Base-by-base conservation (phyloP, 1,140 invertebrate species). In the Leptinotarsa defecta region DNA sequence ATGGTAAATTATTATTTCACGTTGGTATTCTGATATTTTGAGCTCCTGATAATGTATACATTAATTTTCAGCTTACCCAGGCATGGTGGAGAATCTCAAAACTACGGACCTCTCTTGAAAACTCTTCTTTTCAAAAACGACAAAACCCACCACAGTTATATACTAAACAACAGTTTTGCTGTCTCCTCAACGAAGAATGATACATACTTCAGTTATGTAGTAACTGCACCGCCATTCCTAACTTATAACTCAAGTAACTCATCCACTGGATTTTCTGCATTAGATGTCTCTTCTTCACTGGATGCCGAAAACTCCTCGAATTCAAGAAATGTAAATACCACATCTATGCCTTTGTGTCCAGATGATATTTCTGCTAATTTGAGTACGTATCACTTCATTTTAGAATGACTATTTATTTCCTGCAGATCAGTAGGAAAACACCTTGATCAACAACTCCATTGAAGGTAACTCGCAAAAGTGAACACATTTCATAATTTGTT, bases 21-120 rank as follows among this genome's bases (percentile, higher is more conserved):
- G 15, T n/a, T n/a, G 15, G 15, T n/a, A 62, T 62, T 13, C 4
- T 62, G 57, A 62, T n/a, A 62, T 62, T 13, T n/a, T 62, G 61
- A 62, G 11, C 61, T 62, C 11, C 5, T 62, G 1, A 62, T 62
- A 62, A 62, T 62, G 61, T n/a, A 6, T n/a, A n/a, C 17, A 62
- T 62, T 20, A 62, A 22, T 68, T 75, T 75, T 76, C 52, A 81
- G 78, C 48, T 62, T 48, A 61, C 17, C 71, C 61, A 27, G 68
- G 24, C 52, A 57, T 68, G 74, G 74, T 11, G 76, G 76, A 77
- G 68, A 74, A 67, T 22, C 72, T 27, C 65, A 72, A 48, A 71
- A 48, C 17, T 77, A 78, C 62, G 75, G 79, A 24, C 80, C 77
- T 27, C 77, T 81, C 13, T 57, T 79, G 11, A 77, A 79, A 57